These are phyloP conservation scores for Slavum lentiscoides DNA, from an alignment of 2,888 invertebrate species.

Conservation along the genomic window DNA sequence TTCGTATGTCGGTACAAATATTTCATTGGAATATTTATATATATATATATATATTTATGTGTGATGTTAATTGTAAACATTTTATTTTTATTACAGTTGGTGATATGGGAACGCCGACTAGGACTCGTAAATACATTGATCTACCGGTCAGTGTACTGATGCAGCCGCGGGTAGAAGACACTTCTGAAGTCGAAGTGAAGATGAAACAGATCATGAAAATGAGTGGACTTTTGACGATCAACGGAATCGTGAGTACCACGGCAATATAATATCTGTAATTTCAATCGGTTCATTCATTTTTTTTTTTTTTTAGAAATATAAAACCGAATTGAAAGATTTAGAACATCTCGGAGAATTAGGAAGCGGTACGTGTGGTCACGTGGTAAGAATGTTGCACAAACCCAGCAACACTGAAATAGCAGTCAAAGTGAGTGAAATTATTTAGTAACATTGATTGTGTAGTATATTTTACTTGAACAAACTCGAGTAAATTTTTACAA, in stretches of 20 bases:
- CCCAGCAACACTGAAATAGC: slow-evolving; percentile 86
- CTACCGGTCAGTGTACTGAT: slow-evolving; percentile 63
- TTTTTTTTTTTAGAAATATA: slow-evolving; percentile 65
- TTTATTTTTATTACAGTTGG: slow-evolving; percentile 59
- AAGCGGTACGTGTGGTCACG: slow-evolving; percentile 96
- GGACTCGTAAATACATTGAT: slow-evolving; percentile 63
- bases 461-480: slow-evolving; percentile 1
- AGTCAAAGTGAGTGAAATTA: slow-evolving; percentile 73
- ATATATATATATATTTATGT: no score
- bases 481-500: background rate
- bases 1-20: no score
- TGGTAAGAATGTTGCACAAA: slow-evolving; percentile 92
- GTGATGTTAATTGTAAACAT: no score
- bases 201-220: slow-evolving; percentile 91
- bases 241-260: slow-evolving; percentile 64
- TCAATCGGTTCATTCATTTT: background rate
- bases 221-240: slow-evolving; percentile 85
- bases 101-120: slow-evolving; percentile 63
- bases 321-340: slow-evolving; percentile 80
- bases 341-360: slow-evolving; percentile 86
- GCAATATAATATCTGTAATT: background rate
- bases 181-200: slow-evolving; percentile 71
- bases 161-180: slow-evolving; percentile 56
- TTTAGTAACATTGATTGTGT: background rate
- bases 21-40: no score